These are phyloP conservation scores for Epinotia demarniana DNA, from an alignment of 2,888 invertebrate species.

Conservation along the genomic window DNA sequence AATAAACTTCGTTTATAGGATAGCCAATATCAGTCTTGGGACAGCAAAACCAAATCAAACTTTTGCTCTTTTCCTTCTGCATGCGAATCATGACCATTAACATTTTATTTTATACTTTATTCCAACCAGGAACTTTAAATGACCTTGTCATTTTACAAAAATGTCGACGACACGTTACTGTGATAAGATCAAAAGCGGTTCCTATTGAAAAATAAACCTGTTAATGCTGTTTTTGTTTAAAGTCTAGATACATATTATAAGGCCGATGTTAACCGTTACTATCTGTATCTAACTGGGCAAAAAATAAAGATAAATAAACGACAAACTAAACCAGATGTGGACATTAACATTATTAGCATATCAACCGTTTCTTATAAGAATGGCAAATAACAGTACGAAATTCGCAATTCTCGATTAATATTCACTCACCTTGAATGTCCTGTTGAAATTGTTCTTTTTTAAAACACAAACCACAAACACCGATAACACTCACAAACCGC, in stretches of 20 bases:
- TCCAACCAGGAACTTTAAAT: constrained; percentile 16
- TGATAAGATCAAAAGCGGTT: constrained; percentile 12
- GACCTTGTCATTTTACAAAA: constrained; percentile 20
- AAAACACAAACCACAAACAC: constrained; percentile 48
- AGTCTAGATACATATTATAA: constrained; percentile 2
- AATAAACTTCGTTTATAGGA: no score
- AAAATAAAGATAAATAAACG: constrained; percentile 22
- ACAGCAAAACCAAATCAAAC: neutral
- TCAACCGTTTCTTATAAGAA: constrained; percentile 38
- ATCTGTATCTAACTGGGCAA: constrained; percentile 18
- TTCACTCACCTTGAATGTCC: constrained; percentile 37
- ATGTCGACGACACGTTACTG: constrained; percentile 15
- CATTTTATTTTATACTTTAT: neutral
- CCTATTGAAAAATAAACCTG: constrained; percentile 2
- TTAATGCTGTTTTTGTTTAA: neutral
- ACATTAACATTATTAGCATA: constrained; percentile 42
- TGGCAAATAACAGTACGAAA: constrained; percentile 36
- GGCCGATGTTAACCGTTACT: neutral
- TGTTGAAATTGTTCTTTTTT: constrained; percentile 21
- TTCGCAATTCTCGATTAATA: constrained; percentile 19
- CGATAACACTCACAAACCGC: constrained; percentile 37
- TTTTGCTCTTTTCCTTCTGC: neutral
- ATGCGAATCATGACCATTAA: neutral
- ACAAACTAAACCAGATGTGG: constrained; percentile 33
- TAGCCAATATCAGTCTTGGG: neutral